Conservation (phyloP, 2,113 vertebrate genomes). For the Lanius collurio region DNA sequence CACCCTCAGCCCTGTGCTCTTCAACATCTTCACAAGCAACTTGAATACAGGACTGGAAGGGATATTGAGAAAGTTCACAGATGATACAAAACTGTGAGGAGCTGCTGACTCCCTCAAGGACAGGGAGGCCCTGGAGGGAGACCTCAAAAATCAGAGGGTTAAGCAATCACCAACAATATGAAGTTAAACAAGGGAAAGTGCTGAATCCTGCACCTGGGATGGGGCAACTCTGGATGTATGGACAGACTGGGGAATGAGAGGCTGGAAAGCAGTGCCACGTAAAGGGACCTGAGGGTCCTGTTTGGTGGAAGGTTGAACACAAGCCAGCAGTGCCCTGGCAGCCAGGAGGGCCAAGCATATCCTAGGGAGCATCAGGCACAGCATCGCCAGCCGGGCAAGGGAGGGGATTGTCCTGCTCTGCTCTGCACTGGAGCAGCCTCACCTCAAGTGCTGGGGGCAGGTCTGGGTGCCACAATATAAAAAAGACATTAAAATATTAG, state of each 20-base stretch:
- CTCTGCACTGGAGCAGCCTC: rapidly evolving
- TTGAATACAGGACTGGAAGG: not conserved
- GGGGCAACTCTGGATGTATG: rapidly evolving
- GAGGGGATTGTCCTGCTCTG: not conserved
- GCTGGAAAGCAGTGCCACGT: rapidly evolving
- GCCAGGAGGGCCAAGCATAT: not conserved
- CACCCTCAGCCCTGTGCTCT: not conserved
- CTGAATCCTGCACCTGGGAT: not conserved
- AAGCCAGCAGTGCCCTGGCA: not conserved
- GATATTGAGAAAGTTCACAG: not conserved
- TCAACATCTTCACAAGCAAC: not conserved
- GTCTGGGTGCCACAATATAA: not conserved
- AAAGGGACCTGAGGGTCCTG: not conserved
- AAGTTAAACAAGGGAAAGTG: not conserved
- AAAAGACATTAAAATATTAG: too few species aligned
- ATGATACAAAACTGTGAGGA: not conserved
- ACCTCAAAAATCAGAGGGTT: not conserved
- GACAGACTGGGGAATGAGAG: too few species aligned
- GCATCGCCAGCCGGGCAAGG: rapidly evolving
- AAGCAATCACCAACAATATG: not conserved
- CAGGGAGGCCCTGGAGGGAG: not conserved
- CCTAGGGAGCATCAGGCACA: not conserved
- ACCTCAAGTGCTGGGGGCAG: not conserved
- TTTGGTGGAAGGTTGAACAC: rapidly evolving
- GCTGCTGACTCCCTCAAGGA: not conserved